Base-by-base conservation (phyloP, 1,140 invertebrate genomes). In the Conus betulinus region DNA sequence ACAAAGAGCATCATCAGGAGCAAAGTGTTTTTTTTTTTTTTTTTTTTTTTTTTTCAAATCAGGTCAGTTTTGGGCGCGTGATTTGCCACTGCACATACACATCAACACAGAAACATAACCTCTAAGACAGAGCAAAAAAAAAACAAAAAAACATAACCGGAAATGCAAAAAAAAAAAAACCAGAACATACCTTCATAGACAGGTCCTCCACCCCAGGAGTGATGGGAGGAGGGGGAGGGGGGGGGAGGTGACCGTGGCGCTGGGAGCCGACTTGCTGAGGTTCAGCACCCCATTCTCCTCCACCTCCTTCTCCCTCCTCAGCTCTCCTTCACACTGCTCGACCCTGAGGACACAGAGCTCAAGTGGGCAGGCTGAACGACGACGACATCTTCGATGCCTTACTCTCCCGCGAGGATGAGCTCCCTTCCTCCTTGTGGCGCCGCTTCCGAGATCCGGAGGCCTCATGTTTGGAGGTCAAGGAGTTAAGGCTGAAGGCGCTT, bases 161-260 rank as follows among this genome's bases (percentile, higher is more conserved):
- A 39, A 39, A 39, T 3, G 39, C 3, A 39, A 39, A 39, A 1
- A 39, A 39, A 39, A 39, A 39, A 39, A 39, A 39, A 39, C 57
- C 25, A 20, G 81, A 55, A 23, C 51, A 2, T 79, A 87, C 85
- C 85, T 87, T 87, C 51, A 87, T 57, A 23, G 85, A 87, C 71
- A 87, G 53, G 15, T 87, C 85, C 55, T 87, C 63, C 51, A 87
- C 85, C 53, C 85, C 85, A 55, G 85, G 85, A 17, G 85, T 87
- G 27, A 52, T 39, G 10, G 84, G 84, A 8, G 60, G 84, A 8
- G 57, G 84, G 60, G 23, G 15, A 17, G 57, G 6, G 51, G 74
- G 13, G 71, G 52, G 74, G 74, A 67, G 25, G 85, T 87, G 52
- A 78, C 85, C 10, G 60, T 71, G 15, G 84, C 84, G 52, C 84